These are phyloP conservation scores for Tiliqua scincoides DNA, from an alignment of 2,113 vertebrate genomes.

Conservation along the genomic window DNA sequence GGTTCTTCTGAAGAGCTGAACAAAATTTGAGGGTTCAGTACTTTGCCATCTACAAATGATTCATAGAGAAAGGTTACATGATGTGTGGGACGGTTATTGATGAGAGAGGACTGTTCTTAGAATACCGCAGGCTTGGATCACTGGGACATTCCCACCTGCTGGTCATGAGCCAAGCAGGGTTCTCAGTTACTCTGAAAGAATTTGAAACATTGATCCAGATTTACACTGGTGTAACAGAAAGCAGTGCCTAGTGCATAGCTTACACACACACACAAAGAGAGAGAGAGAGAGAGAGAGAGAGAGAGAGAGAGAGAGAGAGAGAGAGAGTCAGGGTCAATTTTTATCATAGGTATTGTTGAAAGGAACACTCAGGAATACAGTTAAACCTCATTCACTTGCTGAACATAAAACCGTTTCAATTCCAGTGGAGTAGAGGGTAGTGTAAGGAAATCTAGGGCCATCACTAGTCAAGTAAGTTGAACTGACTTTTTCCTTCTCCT, in stretches of 20 bases:
- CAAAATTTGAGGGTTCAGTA: neutral
- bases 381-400: neutral
- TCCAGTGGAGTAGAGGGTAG: neutral
- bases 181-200: constrained; percentile 4
- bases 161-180: neutral
- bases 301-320: too few relatives aligned
- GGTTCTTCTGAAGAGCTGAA: neutral
- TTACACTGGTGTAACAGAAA: neutral
- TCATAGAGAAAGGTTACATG: neutral
- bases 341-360: neutral
- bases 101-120: neutral
- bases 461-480: neutral
- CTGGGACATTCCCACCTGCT: neutral
- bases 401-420: neutral
- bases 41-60: neutral
- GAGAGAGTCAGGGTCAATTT: neutral
- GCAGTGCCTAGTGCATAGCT: neutral
- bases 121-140: neutral
- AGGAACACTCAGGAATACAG: neutral
- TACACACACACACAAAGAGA: too few relatives aligned
- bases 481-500: neutral
- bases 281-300: too few relatives aligned
- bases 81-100: neutral
- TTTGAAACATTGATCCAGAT: neutral
- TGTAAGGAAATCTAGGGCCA: neutral